Percentiles rank a stretch among this genome's conserved stretches.
phyloP scores from a whole-genome alignment of 2,113 vertebrate genomes.

The Oceanites oceanicus region DNA sequence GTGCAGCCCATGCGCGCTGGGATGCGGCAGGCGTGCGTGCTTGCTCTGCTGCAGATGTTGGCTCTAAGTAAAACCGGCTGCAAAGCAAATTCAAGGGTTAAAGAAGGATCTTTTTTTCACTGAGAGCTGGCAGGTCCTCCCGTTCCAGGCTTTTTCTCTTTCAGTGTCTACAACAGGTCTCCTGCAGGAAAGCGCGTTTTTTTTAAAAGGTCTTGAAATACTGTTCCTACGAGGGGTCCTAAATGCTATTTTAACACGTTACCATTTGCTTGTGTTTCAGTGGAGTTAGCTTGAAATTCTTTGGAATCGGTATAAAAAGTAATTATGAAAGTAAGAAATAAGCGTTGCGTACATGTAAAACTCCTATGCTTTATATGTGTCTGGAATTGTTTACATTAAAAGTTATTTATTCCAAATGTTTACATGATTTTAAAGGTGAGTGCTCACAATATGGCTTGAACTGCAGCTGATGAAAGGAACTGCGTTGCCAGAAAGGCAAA shows the following conservation, averaged over 20 bases:
- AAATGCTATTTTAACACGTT: neutral
- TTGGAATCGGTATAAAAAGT: neutral
- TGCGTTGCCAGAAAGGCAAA: neutral
- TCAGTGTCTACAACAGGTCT: neutral
- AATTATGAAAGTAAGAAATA: neutral
- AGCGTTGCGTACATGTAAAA: neutral
- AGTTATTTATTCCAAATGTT: neutral
- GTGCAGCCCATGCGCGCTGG: neutral
- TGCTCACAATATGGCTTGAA: fast-evolving
- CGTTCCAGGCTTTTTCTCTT: neutral
- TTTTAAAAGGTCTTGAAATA: neutral
- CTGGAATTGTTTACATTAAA: neutral
- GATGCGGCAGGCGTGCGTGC: neutral
- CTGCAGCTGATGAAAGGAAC: neutral
- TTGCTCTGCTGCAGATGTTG: neutral
- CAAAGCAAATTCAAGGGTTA: neutral
- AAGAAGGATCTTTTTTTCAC: neutral
- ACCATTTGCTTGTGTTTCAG: neutral
- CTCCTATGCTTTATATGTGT: fast-evolving
- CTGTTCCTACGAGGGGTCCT: neutral
- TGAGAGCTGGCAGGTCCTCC: neutral
- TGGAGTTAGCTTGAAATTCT: neutral
- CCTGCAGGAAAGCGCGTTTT: fast-evolving
- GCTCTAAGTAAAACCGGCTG: neutral
- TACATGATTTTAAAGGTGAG: neutral